Evolutionary conservation across 2,797 vertebrate species (phyloP), one percentile per base, ranked within the genome.

Genomic region (Anolis apletophallus): DNA sequence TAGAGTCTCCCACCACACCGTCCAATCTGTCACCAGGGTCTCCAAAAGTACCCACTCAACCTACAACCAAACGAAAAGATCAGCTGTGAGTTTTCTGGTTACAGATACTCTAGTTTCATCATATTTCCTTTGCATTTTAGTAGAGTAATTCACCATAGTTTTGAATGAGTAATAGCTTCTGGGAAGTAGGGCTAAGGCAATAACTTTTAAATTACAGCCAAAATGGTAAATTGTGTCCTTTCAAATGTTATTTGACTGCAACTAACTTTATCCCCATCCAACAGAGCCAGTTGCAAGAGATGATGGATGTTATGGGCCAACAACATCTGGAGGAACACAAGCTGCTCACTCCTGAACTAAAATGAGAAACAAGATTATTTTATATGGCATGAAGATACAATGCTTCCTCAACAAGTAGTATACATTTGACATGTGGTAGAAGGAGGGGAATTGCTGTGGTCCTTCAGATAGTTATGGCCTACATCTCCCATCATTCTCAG

Each of bases 21-120:
- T 96, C 97, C 13, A 96, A 94, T 79, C 93, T 96, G 61, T 93
- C 94, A 0, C 95, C 96, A 46, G 2, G 96, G 0, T 94, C 96
- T 36, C 96, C 97, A 52, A 98, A 98, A 93, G 94, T 96, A 89
- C 83, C 94, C 12, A 46, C 93, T 26, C 95, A 95, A 54, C 94
- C 96, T 26, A 12, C 90, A 79, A 82, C 89, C 67, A 75, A 90
- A 81, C 95, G 96, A 88, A 96, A 95, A 69, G 97, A 97, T 83
- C 84, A 95, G 29, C 81, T 81, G 98, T 99, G 88, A 98, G 97
- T 95, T 40, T 87, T 83, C 71, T 55, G 75, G 5, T 84, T 21
- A 61, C n/a, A 71, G 4, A 7, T 50, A 71, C 46, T 67, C 23
- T 64, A 54, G 23, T 84, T 29, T 83, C 6, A n/a, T 21, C 68